Conservation (phyloP, 2,797 vertebrate genomes). For the Rhincodon typus region DNA sequence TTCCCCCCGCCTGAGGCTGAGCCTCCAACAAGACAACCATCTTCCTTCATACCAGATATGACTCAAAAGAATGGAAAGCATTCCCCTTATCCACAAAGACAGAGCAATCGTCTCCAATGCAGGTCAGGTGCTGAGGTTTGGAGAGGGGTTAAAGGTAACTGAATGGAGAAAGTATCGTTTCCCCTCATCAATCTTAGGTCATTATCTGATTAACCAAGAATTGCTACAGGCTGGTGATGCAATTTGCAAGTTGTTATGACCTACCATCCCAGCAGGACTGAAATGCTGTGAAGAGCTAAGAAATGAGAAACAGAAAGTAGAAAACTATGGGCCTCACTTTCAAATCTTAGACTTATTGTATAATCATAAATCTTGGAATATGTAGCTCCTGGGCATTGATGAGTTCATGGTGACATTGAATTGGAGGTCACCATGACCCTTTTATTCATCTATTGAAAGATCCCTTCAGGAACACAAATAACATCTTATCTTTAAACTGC, state of each 20-base stretch:
- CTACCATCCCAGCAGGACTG: neutral
- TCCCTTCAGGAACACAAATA: neutral
- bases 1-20: neutral
- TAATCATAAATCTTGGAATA: neutral
- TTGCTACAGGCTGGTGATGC: neutral
- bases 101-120: neutral
- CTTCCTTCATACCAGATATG: neutral
- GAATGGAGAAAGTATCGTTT: neutral
- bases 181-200: neutral
- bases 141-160: neutral
- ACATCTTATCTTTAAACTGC: neutral
- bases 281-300: neutral
- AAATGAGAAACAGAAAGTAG: neutral
- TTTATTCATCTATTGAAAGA: neutral
- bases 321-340: neutral
- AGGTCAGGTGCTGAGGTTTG: neutral
- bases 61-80: neutral
- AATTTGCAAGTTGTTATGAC: neutral
- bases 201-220: neutral
- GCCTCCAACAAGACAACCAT: neutral
- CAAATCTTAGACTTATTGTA: neutral
- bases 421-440: neutral
- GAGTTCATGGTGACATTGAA: constrained; percentile 7
- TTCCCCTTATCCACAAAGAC: neutral
- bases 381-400: neutral